Evolutionary conservation across 2,113 vertebrate genomes (phyloP).

Genomic region (Anthoscopus minutus): DNA sequence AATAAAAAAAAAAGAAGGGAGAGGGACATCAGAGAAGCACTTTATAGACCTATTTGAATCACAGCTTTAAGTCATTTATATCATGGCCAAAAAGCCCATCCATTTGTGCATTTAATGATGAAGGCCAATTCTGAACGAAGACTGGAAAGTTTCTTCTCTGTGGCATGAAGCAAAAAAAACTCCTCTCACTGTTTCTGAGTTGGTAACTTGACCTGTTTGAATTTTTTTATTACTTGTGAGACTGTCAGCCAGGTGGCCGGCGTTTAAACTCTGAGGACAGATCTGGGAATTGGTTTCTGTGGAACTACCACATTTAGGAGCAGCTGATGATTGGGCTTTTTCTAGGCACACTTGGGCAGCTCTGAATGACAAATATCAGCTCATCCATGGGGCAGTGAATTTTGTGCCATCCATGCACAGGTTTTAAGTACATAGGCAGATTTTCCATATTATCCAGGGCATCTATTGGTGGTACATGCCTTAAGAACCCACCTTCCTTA

Average conservation of each 20-base stretch:
- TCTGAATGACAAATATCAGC: background rate
- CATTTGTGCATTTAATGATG: slow-evolving; percentile 36
- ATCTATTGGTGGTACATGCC: background rate
- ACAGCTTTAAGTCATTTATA: slow-evolving; percentile 53
- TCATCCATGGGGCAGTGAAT: background rate
- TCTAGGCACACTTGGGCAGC: background rate
- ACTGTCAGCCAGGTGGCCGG: background rate
- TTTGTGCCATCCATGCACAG: background rate
- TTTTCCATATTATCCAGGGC: background rate
- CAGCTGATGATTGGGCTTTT: background rate
- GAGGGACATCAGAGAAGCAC: slow-evolving; percentile 42
- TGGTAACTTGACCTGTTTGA: slow-evolving; percentile 45
- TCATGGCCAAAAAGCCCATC: slow-evolving; percentile 14
- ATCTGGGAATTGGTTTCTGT: background rate
- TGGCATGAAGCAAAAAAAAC: slow-evolving; percentile 22
- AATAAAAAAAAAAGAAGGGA: slow-evolving; percentile 1
- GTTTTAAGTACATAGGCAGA: background rate
- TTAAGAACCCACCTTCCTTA: background rate
- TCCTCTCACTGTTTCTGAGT: background rate
- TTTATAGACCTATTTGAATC: slow-evolving; percentile 59
- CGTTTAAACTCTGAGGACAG: background rate
- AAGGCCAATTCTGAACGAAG: background rate
- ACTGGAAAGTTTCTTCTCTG: background rate
- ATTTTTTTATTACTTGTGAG: background rate
- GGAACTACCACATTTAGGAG: background rate